Evolutionary conservation across 2,888 invertebrate species (phyloP).

Genomic region (Auanema sp.): DNA sequence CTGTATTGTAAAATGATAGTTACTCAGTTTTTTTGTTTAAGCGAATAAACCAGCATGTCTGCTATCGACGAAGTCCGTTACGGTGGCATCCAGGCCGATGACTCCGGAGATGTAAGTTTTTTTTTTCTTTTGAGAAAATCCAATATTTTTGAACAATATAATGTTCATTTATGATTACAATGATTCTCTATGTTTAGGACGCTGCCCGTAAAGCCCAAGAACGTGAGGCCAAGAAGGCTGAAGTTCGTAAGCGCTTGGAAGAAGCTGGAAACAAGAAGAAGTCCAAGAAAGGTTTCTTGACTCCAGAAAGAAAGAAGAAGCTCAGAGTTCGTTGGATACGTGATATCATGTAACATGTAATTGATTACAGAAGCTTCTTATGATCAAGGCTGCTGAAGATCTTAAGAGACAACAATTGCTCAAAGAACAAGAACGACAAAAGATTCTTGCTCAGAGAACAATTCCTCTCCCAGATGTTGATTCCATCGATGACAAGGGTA

Average conservation of each 20-base stretch:
- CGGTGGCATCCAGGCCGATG: slow-evolving; percentile 50
- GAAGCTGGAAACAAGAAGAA: slow-evolving; percentile 92
- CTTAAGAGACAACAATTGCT: slow-evolving; percentile 98
- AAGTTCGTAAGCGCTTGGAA: slow-evolving; percentile 94
- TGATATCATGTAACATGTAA: not conserved
- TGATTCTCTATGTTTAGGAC: slow-evolving; percentile 45
- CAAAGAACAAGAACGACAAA: slow-evolving; percentile 95
- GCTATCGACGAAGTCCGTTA: slow-evolving; percentile 42
- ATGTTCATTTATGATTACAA: not conserved
- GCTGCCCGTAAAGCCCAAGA: slow-evolving; percentile 85
- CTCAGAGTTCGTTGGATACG: slow-evolving; percentile 79
- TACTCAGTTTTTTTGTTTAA: slow-evolving; percentile 6
- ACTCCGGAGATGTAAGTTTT: slow-evolving; percentile 27
- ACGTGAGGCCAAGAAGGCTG: slow-evolving; percentile 97
- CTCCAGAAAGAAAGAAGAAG: slow-evolving; percentile 99
- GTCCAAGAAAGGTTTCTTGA: slow-evolving; percentile 96
- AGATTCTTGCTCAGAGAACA: slow-evolving; percentile 89
- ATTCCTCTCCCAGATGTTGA: slow-evolving; percentile 86
- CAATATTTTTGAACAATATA: no score
- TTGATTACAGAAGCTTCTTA: slow-evolving; percentile 82
- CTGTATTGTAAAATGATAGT: not conserved
- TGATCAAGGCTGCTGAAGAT: slow-evolving; percentile 99
- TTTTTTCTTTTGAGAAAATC: not conserved
- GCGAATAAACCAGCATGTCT: slow-evolving; percentile 19
- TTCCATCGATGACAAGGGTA: slow-evolving; percentile 83